Evolutionary conservation across 92 coral and sea anemone genomes (phyloP), one percentile per base, ranked within the genome.

Genomic region (Heteractis magnifica): DNA sequence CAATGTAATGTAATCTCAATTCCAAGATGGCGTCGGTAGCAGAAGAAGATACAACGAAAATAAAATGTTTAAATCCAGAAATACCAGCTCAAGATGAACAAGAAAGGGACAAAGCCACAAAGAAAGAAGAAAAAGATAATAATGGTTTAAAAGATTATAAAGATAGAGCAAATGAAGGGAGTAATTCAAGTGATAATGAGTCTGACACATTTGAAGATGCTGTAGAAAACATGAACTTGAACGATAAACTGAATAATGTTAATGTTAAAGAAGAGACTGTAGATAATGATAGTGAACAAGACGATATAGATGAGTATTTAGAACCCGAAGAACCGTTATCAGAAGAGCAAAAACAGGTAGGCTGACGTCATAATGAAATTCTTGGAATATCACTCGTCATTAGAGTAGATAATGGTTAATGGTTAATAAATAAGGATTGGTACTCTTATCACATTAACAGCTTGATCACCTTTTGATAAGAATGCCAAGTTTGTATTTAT

Each of bases 311-410:
- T 7, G 92, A 88, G 26, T 83, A 82, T 55, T 86, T 77, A 19
- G 98, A 90, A 77, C 93, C 89, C 26, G 87, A 83, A 26, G 93
- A 91, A 83, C 87, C 77, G 12, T 78, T 94, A n/a, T 89, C 98
- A 59, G 91, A 87, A 12, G 95, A 94, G 71, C 86, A 94, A 81
- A 90, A 90, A 79, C 88, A 89, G 97, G 97, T 93, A 82, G 79
- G 71, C 34, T 72, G 20, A 9, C 14, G 19, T 49, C 4, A 80
- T 41, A 12, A 41, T 26, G 83, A 5, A 10, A 6, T 9, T 53
- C 9, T 11, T 6, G 52, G 11, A 10, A 23, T 5, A 51, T 8
- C 15, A 15, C 34, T 16, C 9, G 26, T 26, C 26, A 26, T 26
- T 26, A 26, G 75, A 10, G 75, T 1, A 10, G 49, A 34, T 34